Percentiles rank a stretch among this genome's conserved stretches.
These are phyloP conservation scores for Pogonomyrmex californicus DNA, from an alignment of 1,140 invertebrate species.

Conservation along the genomic window DNA sequence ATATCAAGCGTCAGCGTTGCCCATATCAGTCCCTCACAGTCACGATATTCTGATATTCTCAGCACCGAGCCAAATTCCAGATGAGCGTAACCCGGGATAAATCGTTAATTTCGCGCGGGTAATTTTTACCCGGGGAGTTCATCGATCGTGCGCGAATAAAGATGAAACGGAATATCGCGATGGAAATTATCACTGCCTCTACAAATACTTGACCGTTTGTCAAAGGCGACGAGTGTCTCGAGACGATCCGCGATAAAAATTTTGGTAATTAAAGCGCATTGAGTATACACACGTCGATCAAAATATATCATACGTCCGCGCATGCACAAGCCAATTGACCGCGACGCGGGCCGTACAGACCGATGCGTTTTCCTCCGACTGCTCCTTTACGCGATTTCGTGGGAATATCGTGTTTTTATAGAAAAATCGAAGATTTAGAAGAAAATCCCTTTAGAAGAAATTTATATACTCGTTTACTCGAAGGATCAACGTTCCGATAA, in stretches of 20 bases:
- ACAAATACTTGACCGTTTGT: constrained; percentile 25
- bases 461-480: not conserved
- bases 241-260: constrained; percentile 65
- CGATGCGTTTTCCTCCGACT: constrained; percentile 14
- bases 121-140: not conserved
- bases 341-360: constrained; percentile 66
- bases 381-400: constrained; percentile 7
- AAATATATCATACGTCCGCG: constrained; percentile 66
- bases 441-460: not conserved
- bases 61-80: not conserved
- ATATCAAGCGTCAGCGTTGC: constrained; percentile 51
- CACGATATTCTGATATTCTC: constrained; percentile 24
- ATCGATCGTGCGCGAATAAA: constrained; percentile 26
- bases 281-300: constrained; percentile 74
- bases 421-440: not conserved
- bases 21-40: constrained; percentile 43
- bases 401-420: constrained; percentile 22
- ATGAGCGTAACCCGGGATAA: not conserved
- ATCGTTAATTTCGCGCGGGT: not conserved
- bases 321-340: constrained; percentile 60
- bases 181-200: constrained; percentile 50
- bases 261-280: constrained; percentile 70
- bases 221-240: constrained; percentile 53
- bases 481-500: not conserved
- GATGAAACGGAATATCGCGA: constrained; percentile 77